phyloP scores from a whole-genome alignment of 2,888 invertebrate genomes.

The Eumerus sabulonum region DNA sequence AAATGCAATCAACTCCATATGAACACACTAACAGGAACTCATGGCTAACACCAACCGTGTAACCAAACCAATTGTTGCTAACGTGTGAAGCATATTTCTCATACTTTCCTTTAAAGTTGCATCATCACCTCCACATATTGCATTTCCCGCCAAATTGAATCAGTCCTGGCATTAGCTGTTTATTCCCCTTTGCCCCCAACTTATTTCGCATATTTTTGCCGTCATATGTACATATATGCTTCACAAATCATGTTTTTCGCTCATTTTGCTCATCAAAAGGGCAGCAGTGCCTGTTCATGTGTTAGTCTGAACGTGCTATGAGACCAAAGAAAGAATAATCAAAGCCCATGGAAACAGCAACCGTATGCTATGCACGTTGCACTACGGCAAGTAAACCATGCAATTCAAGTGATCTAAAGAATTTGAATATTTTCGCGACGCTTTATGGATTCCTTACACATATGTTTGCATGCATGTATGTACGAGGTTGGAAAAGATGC shows the following conservation, averaged over 20 bases:
- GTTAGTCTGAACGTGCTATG: not conserved
- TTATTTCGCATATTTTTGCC: too few relatives aligned
- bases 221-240: not conserved
- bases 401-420: constrained; percentile 4
- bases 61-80: not conserved
- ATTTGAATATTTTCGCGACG: too few relatives aligned
- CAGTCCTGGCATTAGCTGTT: not conserved
- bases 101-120: not conserved
- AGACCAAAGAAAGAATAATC: constrained; percentile 6
- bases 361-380: constrained; percentile 31
- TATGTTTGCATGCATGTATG: too few relatives aligned
- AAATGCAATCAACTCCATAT: too few relatives aligned
- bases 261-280: not conserved
- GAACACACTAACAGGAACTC: too few relatives aligned
- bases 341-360: constrained; percentile 46
- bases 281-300: constrained; percentile 1
- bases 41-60: too few relatives aligned
- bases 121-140: not conserved
- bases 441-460: too few relatives aligned
- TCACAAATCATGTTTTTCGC: not conserved
- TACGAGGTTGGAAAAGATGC: too few relatives aligned
- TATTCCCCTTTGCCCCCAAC: not conserved
- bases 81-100: not conserved
- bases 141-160: constrained; percentile 6
- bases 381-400: constrained; percentile 23